Evolutionary conservation across 2,888 invertebrate species (phyloP), one percentile per base, ranked within the genome.

Genomic region (Orthosia gothica): DNA sequence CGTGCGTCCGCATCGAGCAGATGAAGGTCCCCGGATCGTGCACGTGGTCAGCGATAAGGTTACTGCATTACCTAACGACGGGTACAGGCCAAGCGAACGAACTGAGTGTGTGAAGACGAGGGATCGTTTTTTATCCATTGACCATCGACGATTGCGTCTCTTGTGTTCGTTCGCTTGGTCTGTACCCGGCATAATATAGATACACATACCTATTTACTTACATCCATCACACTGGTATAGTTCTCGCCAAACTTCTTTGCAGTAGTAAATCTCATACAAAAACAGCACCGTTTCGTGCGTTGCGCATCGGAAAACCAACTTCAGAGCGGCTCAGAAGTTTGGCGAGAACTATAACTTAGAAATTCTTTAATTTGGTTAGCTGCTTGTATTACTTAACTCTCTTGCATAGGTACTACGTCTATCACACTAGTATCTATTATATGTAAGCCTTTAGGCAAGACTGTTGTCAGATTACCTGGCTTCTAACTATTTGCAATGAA

Each of bases 41-140:
- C 98, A 98, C 93, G 98, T 97, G 88, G 97, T 98, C 87, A 98
- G 98, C 94, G 97, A 98, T 90, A 98, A 98, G 97, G 98, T 96
- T 87, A 91, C 83, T 76, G 72, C 81, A 79, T 81, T 62, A 76
- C 78, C 16, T 76, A 64, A 26, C 70, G 66, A n/a, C 61, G 61
- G 20, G 45, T 20, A 61, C 45, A 1, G 45, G 13, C 16, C 40
- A 61, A 45, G 61, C 45, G 61, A 45, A 61, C 61, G 61, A 45
- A 45, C 13, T 59, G n/a, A 13, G 32, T n/a, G n/a, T 13, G 13
- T 40, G 2, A n/a, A 32, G 40, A 59, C 40, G 40, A 45, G 61
- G 32, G 16, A n/a, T 32, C 18, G 2, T 32, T 11, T 9, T 1
- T 18, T 18, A 18, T 52, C n/a, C 3, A n/a, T 18, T 52, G 11